phyloP scores from a whole-genome alignment of 2,113 vertebrate species.

The Glaucidium brasilianum region DNA sequence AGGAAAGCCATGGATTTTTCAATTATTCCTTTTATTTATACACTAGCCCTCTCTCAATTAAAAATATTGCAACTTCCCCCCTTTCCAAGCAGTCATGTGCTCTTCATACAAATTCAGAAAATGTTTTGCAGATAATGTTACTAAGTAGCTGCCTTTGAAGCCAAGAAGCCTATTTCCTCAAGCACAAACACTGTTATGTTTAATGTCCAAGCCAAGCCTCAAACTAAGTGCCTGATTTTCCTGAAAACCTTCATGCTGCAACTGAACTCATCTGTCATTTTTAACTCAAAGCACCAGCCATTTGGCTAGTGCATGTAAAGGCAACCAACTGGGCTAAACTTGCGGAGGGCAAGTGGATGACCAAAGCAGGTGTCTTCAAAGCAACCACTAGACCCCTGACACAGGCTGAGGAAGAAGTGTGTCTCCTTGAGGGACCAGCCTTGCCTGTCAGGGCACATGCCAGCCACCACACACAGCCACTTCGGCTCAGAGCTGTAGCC shows the following conservation, averaged over 20 bases:
- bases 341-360: not conserved
- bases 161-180: not conserved
- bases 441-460: not conserved
- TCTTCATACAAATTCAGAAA: not conserved
- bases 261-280: fast-evolving
- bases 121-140: not conserved
- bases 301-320: not conserved
- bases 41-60: not conserved
- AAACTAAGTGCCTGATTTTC: not conserved
- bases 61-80: not conserved
- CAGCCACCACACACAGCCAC: too few relatives aligned
- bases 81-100: not conserved
- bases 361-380: not conserved
- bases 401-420: not conserved
- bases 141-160: not conserved
- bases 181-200: not conserved
- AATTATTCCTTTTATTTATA: not conserved
- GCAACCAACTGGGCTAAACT: not conserved
- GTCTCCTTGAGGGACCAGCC: not conserved
- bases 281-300: fast-evolving
- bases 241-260: not conserved
- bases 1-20: not conserved
- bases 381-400: not conserved
- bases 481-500: fast-evolving
- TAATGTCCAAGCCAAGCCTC: not conserved